Evolutionary conservation across 2,797 vertebrate species (phyloP), one percentile per base, ranked within the genome.

Genomic region (Hozukius guyotensis): DNA sequence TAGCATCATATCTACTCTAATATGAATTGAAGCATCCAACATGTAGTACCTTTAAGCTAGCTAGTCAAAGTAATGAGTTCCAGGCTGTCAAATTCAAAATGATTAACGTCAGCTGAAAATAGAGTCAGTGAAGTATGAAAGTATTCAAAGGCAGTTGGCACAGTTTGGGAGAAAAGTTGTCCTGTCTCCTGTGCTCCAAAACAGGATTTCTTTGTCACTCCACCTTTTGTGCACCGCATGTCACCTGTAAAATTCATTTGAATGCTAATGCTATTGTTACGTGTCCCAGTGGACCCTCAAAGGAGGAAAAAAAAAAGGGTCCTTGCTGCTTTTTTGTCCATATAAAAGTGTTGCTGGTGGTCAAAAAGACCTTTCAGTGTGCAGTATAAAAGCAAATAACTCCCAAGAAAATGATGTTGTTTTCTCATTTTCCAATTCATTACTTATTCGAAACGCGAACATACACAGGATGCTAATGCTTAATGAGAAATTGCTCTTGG

Each of bases 241-340:
- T 87, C 91, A 90, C 86, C 90, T 93, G 91, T 91, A 87, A 93
- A 94, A 92, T 76, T 81, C 49, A 86, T 92, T 91, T 91, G 65
- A 92, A 90, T 91, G 60, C 78, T 88, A 83, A 91, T 83, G 84
- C 78, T 69, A 87, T 90, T 86, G 87, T 89, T 49, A 49, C 24
- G 27, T 20, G 76, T 86, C 74, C 81, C 80, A 55, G 59, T 18
- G 52, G 81, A 59, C 61, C 27, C 56, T 71, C 36, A 5, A 29
- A 60, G 59, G 27, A 57, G 8, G 25, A 20, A 8, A 49, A 57
- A 42, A 64, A 57, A 52, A 64, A 2, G 7, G 8, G 29, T 53
- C 34, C 66, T 68, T 46, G 42, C 42, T 60, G 66, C 63, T 70
- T 78, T 67, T 79, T 24, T 79, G 72, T 84, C 70, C 77, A 20